Evolutionary conservation across 2,888 invertebrate genomes (phyloP).

Genomic region (Coenonympha glycerion): DNA sequence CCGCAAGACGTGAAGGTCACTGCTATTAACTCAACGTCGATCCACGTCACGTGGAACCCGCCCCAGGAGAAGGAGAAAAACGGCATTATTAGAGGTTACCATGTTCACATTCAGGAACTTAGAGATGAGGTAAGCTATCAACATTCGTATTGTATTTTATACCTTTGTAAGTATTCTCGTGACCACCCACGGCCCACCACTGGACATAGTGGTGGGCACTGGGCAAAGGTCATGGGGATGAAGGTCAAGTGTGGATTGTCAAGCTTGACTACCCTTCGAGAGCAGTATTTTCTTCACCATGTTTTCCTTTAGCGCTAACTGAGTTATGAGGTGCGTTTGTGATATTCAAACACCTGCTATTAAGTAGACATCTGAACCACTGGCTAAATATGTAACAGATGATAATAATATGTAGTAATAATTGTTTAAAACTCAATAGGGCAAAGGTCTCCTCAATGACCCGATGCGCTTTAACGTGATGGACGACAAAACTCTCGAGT

Average conservation of each 20-base stretch:
- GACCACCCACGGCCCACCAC: no score
- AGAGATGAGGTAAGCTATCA: slow-evolving; percentile 81
- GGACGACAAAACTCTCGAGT: slow-evolving; percentile 84
- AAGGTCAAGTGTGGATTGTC: no score
- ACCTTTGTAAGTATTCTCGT: no score
- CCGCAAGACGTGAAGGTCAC: slow-evolving; percentile 93
- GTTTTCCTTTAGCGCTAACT: no score
- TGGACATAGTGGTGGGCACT: no score
- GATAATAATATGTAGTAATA: background rate
- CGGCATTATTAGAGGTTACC: slow-evolving; percentile 97
- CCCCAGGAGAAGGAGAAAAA: slow-evolving; percentile 94
- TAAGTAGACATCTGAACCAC: no score
- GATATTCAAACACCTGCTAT: no score
- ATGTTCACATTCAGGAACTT: slow-evolving; percentile 95
- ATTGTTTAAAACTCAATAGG: slow-evolving; percentile 53
- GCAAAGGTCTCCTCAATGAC: slow-evolving; percentile 87
- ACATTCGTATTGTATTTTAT: background rate
- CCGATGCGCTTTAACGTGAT: slow-evolving; percentile 91
- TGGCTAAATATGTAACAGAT: no score
- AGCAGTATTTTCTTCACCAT: background rate
- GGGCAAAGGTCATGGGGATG: no score
- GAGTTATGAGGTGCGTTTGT: no score
- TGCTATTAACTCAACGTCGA: slow-evolving; percentile 95
- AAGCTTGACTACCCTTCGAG: no score
- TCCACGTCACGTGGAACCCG: slow-evolving; percentile 95